Evolutionary conservation across 2,797 vertebrate species (phyloP).

Genomic region (Luscinia luscinia): DNA sequence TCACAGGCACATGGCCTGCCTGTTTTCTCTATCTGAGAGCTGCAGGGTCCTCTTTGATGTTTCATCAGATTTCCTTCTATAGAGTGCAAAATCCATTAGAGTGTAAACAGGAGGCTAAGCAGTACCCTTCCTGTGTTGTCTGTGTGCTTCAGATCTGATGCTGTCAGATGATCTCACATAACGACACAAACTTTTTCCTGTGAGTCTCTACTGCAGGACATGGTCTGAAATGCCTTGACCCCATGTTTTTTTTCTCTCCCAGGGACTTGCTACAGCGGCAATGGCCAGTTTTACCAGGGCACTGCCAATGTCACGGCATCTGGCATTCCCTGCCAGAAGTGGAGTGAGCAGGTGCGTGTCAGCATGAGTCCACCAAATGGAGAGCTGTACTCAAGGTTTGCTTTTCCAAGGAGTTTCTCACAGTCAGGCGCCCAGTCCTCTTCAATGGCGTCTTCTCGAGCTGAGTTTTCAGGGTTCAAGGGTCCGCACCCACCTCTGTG

Average conservation of each 20-base stretch:
- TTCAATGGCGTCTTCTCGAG: too few relatives aligned
- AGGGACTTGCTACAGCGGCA: slow-evolving; percentile 87
- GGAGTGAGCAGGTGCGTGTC: slow-evolving; percentile 76
- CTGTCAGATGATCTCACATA: neutral
- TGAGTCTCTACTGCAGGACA: neutral
- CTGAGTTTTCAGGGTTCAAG: too few relatives aligned
- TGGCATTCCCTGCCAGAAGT: slow-evolving; percentile 86
- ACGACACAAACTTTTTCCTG: neutral
- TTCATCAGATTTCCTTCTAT: neutral
- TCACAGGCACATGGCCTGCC: fast-evolving
- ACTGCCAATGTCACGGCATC: slow-evolving; percentile 82
- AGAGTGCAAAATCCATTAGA: neutral
- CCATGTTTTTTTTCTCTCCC: neutral
- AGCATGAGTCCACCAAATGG: neutral
- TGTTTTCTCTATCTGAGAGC: neutral
- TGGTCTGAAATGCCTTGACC: neutral
- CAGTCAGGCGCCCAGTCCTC: neutral
- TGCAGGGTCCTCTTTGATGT: neutral
- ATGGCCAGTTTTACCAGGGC: slow-evolving; percentile 89
- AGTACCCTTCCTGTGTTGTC: neutral
- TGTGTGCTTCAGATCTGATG: neutral
- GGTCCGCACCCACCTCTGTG: too few relatives aligned
- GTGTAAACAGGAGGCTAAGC: neutral
- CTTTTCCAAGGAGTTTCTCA: neutral
- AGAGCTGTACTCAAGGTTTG: fast-evolving